Percentiles rank a stretch among this genome's conserved stretches.
Conservation (phyloP, 2,888 invertebrate genomes). For the Rotaria socialis region DNA sequence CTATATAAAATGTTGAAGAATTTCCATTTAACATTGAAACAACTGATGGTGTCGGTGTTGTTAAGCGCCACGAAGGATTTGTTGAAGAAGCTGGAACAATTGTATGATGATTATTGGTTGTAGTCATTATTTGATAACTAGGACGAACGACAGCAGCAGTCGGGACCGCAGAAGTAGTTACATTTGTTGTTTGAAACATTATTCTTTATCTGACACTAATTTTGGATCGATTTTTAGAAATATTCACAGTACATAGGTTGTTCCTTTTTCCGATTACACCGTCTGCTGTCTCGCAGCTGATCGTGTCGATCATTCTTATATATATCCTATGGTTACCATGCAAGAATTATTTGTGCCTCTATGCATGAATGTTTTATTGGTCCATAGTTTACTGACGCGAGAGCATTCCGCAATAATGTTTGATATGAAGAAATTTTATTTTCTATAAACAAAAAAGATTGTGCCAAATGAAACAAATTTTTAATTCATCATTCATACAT, state of each 20-base stretch:
- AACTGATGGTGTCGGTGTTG: not conserved
- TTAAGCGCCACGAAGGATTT: not conserved
- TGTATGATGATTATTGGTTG: constrained; percentile 15
- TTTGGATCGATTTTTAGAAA: not conserved
- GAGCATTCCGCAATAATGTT: not conserved
- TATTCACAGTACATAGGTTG: not conserved
- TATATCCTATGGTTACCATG: not conserved
- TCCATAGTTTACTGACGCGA: too few relatives aligned
- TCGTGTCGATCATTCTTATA: constrained; percentile 1
- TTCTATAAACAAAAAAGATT: too few relatives aligned
- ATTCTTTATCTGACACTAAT: not conserved
- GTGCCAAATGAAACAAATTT: too few relatives aligned
- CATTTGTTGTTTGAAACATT: constrained; percentile 6
- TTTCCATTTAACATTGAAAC: not conserved
- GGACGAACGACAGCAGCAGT: not conserved
- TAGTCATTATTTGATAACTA: not conserved
- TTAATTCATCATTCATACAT: too few relatives aligned
- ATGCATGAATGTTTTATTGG: not conserved
- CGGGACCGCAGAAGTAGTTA: not conserved
- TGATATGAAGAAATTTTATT: too few relatives aligned
- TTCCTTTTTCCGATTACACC: not conserved
- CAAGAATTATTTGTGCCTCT: not conserved
- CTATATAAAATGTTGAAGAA: not conserved
- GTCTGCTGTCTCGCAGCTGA: constrained; percentile 8
- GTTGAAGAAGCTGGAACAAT: not conserved